Evolutionary conservation across 2,113 vertebrate species (phyloP).

Genomic region (Peromyscus californicus): DNA sequence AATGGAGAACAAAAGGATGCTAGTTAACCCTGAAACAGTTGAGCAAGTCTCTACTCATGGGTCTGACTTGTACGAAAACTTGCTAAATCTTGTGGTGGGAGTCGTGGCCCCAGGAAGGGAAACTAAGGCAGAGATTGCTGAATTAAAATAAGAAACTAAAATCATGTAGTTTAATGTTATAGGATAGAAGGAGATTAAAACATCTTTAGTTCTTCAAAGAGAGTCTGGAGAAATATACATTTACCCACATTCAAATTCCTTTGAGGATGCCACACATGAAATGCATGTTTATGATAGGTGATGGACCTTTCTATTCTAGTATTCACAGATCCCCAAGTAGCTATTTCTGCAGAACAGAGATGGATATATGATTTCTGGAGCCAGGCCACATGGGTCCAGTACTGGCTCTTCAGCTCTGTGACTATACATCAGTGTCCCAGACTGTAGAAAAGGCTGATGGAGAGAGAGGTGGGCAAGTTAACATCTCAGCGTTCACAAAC

Average conservation of each 20-base stretch:
- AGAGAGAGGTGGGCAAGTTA: too few species aligned
- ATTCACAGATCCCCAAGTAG: background rate
- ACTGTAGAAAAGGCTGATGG: background rate
- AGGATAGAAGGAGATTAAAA: background rate
- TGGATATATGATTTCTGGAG: background rate
- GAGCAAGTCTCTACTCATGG: background rate
- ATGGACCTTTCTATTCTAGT: background rate
- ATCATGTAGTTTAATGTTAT: background rate
- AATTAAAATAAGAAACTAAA: background rate
- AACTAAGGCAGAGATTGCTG: background rate
- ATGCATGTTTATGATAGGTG: background rate
- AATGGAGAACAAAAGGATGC: background rate
- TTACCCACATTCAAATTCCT: background rate
- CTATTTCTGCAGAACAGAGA: background rate
- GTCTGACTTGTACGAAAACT: background rate
- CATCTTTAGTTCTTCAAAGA: background rate
- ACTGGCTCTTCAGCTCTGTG: background rate
- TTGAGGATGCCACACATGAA: background rate
- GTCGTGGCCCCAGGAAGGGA: background rate
- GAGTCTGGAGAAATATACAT: background rate
- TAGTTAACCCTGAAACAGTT: background rate
- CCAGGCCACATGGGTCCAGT: background rate
- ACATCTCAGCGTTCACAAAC: background rate
- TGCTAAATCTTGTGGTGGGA: background rate
- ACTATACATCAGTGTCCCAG: background rate